A percentile compares a stretch with the other conserved stretches of the same genome.
Conservation (phyloP, 2,797 vertebrate species). For the Rhinoraja longicauda region DNA sequence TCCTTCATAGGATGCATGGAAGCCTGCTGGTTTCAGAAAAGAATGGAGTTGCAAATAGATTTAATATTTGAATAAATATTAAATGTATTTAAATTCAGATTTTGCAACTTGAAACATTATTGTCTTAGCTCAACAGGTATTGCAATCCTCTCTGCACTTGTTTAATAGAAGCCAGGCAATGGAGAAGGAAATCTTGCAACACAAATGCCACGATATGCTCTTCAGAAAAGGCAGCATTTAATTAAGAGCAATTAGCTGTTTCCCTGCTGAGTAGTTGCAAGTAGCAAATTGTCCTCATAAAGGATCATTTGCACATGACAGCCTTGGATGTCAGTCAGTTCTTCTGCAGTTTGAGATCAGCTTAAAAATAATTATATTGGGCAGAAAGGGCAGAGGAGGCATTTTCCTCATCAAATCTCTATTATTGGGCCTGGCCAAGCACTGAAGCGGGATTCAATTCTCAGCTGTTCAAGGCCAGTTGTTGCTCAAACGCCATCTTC, state of each 20-base stretch:
- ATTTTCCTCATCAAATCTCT: neutral
- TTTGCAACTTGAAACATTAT: neutral
- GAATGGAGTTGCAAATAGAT: neutral
- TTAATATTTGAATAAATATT: neutral
- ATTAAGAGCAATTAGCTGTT: slow-evolving; percentile 58
- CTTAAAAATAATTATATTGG: slow-evolving; percentile 15
- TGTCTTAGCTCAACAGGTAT: slow-evolving; percentile 16
- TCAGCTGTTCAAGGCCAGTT: slow-evolving; percentile 10
- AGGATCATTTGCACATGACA: slow-evolving; percentile 32
- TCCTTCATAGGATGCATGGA: neutral
- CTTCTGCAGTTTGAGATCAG: slow-evolving; percentile 18
- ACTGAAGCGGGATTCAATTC: neutral
- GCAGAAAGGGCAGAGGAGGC: neutral
- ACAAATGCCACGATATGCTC: slow-evolving; percentile 32
- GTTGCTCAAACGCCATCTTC: neutral
- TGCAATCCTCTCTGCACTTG: neutral
- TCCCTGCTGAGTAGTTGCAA: slow-evolving; percentile 49
- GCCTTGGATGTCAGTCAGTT: slow-evolving; percentile 31
- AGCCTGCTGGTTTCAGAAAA: neutral
- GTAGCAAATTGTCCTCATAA: slow-evolving; percentile 25
- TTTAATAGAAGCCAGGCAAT: slow-evolving; percentile 13
- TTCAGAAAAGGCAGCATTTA: slow-evolving; percentile 45
- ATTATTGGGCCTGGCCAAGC: neutral
- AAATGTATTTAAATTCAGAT: neutral
- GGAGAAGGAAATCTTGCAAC: neutral